Percentiles rank a stretch among this genome's conserved stretches.
Evolutionary conservation across 2,888 invertebrate genomes (phyloP).

Genomic region (Frankliniella fusca): DNA sequence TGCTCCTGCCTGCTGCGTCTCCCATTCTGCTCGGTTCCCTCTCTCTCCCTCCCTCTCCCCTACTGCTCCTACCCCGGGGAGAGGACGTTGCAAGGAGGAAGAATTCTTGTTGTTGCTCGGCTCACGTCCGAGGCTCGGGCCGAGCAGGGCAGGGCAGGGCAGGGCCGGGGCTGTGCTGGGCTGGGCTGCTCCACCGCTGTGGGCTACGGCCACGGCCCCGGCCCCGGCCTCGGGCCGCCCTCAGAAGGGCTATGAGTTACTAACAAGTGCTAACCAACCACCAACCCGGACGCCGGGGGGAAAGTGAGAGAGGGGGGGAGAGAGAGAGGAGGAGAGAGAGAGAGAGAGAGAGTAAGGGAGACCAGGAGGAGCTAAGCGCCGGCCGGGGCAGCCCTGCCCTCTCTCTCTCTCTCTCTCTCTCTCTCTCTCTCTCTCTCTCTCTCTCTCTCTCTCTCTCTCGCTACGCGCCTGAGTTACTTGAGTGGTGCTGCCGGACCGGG

Average conservation of each 20-base stretch:
- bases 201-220: no score
- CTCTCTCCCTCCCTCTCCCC: no score
- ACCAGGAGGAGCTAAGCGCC: not conserved
- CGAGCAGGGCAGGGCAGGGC: not conserved
- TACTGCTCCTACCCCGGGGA: not conserved
- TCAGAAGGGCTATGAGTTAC: not conserved
- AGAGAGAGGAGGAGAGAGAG: no score
- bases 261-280: slow-evolving; percentile 6
- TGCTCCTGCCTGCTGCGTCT: not conserved
- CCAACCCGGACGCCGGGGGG: not conserved
- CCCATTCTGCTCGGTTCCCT: no score
- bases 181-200: no score
- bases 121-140: not conserved
- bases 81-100: not conserved
- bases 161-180: not conserved
- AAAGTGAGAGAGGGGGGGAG: not conserved
- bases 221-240: no score
- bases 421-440: not conserved
- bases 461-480: slow-evolving; percentile 6
- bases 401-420: not conserved
- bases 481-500: not conserved
- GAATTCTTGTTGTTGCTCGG: not conserved
- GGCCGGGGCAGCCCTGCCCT: not conserved
- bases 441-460: not conserved
- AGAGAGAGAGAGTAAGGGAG: not conserved